Evolutionary conservation across 2,888 invertebrate genomes (phyloP), one percentile per base, ranked within the genome.

Genomic region (Odontothrips loti): DNA sequence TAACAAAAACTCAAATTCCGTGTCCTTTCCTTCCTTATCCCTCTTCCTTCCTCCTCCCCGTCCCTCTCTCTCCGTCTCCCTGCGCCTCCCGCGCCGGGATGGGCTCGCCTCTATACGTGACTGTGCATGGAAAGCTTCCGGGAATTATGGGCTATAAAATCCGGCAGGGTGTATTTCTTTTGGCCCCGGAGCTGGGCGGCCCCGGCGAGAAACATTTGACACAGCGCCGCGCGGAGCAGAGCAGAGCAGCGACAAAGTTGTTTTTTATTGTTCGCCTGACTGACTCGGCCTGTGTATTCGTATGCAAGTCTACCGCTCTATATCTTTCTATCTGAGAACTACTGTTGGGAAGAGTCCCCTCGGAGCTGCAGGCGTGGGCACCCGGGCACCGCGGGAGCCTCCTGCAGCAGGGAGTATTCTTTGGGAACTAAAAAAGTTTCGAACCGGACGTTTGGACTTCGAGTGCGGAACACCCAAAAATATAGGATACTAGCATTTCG

Each of bases 131-230:
- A 75, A 75, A 75, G 68, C 68, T 23, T 75, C 68, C 68, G 68
- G 23, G 68, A 75, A 75, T 75, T 75, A 75, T 75, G 68, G 68
- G 68, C 68, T 75, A 75, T 75, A 75, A 75, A 75, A 75, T 75
- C 68, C 68, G 68, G 68, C 68, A 75, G 68, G 68, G 68, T 75
- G 68, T 75, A 75, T 75, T 75, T 75, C 68, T 75, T 75, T 75
- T 75, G 58, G 58, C 58, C 20, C 34, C n/a, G 58, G 58, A 11
- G 58, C 51, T 10, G 12, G 6, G 51, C 6, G 51, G 58, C 15
- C 58, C 6, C 58, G 58, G 58, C 58, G 68, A 75, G 68, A 75
- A 75, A 75, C 68, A 75, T 75, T 75, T 75, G 68, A 75, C 68
- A 75, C 68, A 75, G 23, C 23, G 68, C 68, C 68, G n/a, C 11